Base-by-base conservation (phyloP, 2,113 vertebrate species). In the Mystacornis crossleyi region DNA sequence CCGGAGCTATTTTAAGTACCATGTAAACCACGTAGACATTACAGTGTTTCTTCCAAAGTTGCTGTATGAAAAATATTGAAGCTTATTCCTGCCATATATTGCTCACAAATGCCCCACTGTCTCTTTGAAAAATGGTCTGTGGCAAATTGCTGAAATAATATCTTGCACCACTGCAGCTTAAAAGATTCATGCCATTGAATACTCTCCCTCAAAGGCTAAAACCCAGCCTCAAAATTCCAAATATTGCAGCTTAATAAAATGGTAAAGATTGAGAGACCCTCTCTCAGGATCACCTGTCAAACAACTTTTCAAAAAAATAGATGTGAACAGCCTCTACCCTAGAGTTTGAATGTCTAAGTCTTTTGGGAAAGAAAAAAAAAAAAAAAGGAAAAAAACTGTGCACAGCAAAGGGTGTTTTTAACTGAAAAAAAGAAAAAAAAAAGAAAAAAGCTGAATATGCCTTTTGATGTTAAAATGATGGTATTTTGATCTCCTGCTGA, bases 231-330 rank as follows among this genome's bases (percentile, higher is more conserved):
- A 94, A 98, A 98, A 97, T 97, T 98, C 94, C 95, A 98, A 98
- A 98, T 97, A 98, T 96, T 90, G 47, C 77, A 97, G 93, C 77
- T 97, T 98, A 97, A 97, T 98, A 97, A 98, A 98, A 98, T 92
- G 98, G 98, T 98, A 95, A 98, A 97, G 95, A 97, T 89, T 95
- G 77, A 28, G 64, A 97, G 91, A 89, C 69, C 47, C 81, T 98
- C 98, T 98, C 97, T 69, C 33, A 97, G 98, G 98, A 98, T 95
- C 79, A 93, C 94, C 98, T 99, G 98, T 98, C 98, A 99, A 98
- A 96, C 70, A 95, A 98, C 96, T 98, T 97, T 95, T 97, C 96
- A 97, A 98, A 98, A 97, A 97, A 97, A 97, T 95, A 97, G 95
- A 98, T 94, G 97, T 90, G 97, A 98, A 97, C 97, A 98, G 93